Conservation (phyloP, 2,113 vertebrate species). For the Oreotragus oreotragus region DNA sequence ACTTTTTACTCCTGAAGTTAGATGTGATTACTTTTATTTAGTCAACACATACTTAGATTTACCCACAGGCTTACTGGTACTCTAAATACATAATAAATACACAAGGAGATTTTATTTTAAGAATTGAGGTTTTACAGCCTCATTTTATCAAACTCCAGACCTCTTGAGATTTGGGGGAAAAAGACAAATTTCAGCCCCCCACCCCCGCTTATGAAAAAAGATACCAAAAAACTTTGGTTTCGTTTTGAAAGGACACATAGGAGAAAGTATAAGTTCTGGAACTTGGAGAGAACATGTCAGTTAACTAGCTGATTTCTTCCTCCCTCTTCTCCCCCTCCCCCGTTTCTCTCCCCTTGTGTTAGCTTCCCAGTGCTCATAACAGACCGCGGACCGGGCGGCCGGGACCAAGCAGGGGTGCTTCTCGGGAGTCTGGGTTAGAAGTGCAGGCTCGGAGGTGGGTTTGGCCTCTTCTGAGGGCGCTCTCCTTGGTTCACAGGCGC, state of each 20-base stretch:
- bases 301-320: background rate
- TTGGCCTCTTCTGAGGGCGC: background rate
- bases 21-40: background rate
- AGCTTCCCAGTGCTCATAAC: background rate
- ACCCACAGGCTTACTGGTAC: background rate
- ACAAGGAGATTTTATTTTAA: background rate
- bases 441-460: background rate
- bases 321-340: background rate
- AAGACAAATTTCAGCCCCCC: background rate
- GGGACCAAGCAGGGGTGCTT: background rate
- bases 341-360: background rate
- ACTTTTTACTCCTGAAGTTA: background rate
- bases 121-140: background rate
- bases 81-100: background rate
- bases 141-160: background rate
- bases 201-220: background rate
- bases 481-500: background rate
- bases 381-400: too few relatives aligned
- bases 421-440: background rate
- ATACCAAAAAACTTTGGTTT: background rate
- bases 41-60: background rate
- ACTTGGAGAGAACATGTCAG: background rate
- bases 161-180: background rate
- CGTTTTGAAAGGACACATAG: background rate
- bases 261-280: background rate